These are phyloP conservation scores for Cheilosia grossa DNA, from an alignment of 2,888 invertebrate species.

Conservation along the genomic window DNA sequence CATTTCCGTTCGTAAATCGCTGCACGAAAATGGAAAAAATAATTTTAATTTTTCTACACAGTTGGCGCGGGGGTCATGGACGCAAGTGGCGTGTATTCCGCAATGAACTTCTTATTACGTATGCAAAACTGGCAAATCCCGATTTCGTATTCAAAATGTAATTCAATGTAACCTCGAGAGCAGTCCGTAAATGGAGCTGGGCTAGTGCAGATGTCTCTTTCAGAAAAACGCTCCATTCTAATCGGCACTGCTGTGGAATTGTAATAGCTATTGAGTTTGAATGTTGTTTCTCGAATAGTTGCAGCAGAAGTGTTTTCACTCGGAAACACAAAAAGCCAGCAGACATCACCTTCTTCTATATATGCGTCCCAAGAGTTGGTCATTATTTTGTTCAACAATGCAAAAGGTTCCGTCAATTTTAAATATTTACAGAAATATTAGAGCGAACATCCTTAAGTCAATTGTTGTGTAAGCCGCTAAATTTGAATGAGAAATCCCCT, in stretches of 20 bases:
- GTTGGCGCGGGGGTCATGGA: conserved; percentile 57
- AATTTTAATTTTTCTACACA: conserved; percentile 65
- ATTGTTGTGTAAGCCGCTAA: conserved; percentile 74
- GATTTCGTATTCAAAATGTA: conserved; percentile 74
- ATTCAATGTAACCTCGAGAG: conserved; percentile 56
- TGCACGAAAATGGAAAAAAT: conserved; percentile 70
- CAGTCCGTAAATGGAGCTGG: conserved; percentile 26
- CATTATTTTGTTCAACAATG: conserved; percentile 64
- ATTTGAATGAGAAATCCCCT: conserved; percentile 74
- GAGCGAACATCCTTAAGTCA: conserved; percentile 73
- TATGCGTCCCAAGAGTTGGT: neutral
- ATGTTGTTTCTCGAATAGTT: neutral
- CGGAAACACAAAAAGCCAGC: conserved; percentile 18
- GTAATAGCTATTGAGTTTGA: conserved; percentile 4
- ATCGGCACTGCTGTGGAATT: conserved; percentile 4
- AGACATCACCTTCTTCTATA: neutral
- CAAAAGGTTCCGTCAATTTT: conserved; percentile 63
- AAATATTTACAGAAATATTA: conserved; percentile 74
- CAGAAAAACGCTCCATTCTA: conserved; percentile 11
- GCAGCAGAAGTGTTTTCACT: neutral
- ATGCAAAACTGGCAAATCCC: conserved; percentile 68
- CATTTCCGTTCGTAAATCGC: conserved; percentile 51
- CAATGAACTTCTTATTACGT: conserved; percentile 69
- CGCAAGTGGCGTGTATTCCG: conserved; percentile 57
- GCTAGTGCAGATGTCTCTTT: conserved; percentile 49